phyloP scores from a whole-genome alignment of 23 tunicate genomes.

The Aplidium turbinatum region DNA sequence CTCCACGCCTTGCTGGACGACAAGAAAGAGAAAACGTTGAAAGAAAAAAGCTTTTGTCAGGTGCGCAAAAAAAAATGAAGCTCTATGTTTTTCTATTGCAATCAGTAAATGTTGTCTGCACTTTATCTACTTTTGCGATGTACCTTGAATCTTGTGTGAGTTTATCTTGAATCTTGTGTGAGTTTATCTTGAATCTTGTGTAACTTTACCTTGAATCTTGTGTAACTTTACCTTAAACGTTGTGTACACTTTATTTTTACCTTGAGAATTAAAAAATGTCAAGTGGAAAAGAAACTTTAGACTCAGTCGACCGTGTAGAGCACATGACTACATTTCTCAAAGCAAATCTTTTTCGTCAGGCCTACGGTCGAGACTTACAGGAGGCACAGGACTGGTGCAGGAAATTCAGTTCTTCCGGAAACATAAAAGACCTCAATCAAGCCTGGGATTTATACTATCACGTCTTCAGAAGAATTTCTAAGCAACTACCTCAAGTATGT shows the following conservation, averaged over 20 bases:
- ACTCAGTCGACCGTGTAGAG: not conserved
- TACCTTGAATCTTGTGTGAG: too few species aligned
- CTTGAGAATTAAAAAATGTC: too few species aligned
- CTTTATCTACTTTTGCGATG: not conserved
- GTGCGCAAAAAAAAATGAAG: slow-evolving; percentile 4
- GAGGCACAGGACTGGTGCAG: slow-evolving; percentile 92
- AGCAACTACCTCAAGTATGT: slow-evolving; percentile 72
- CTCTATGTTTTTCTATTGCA: too few species aligned
- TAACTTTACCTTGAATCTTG: too few species aligned
- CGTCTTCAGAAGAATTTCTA: slow-evolving; percentile 82
- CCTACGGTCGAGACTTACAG: slow-evolving; percentile 82
- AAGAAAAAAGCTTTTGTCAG: slow-evolving; percentile 86
- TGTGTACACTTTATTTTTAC: too few species aligned
- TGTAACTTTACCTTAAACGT: too few species aligned
- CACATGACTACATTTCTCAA: not conserved
- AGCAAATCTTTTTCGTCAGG: slow-evolving; percentile 51
- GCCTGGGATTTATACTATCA: slow-evolving; percentile 98
- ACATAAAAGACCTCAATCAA: slow-evolving; percentile 89
- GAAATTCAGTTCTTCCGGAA: slow-evolving; percentile 59
- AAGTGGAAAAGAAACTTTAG: not conserved
- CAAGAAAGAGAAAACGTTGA: slow-evolving; percentile 65
- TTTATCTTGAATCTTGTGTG: too few species aligned
- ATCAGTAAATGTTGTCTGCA: not conserved
- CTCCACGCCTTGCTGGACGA: slow-evolving; percentile 73
- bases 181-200: too few species aligned